Evolutionary conservation across 2,113 vertebrate species (phyloP).

Genomic region (Sialia sialis): DNA sequence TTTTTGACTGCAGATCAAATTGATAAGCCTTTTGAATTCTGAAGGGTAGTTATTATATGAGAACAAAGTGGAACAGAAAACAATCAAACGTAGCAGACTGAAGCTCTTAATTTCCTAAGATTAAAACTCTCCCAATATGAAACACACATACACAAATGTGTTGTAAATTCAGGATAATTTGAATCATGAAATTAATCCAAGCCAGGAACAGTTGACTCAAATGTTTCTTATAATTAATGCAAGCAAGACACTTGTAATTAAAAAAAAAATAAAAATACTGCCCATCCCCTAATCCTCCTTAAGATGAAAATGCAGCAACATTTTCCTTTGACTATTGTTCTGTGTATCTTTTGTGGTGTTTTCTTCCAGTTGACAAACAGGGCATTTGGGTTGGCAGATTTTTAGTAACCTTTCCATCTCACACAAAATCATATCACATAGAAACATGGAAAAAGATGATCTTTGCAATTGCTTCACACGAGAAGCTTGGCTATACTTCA

Average conservation of each 20-base stretch:
- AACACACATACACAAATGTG: constrained; percentile 31
- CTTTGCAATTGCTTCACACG: background rate
- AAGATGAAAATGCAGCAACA: background rate
- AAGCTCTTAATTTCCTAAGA: constrained; percentile 38
- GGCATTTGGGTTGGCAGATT: background rate
- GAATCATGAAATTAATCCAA: constrained; percentile 42
- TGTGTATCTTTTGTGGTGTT: constrained; percentile 21
- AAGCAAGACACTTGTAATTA: constrained; percentile 27
- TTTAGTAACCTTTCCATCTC: constrained; percentile 13
- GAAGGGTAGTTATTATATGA: background rate
- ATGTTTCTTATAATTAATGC: constrained; percentile 56
- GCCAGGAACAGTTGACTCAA: constrained; percentile 42
- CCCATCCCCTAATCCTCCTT: background rate
- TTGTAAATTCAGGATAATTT: constrained; percentile 55
- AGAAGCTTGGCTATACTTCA: background rate
- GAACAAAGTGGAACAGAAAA: constrained; percentile 18
- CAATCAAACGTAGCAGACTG: constrained; percentile 32
- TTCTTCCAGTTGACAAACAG: background rate
- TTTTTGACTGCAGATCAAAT: background rate
- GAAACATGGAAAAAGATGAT: constrained; percentile 21
- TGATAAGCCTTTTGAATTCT: constrained; percentile 22
- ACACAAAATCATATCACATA: background rate
- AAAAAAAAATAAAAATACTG: background rate
- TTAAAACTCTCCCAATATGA: constrained; percentile 32
- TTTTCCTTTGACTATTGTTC: constrained; percentile 33